Conservation (phyloP, 2,113 vertebrate species). For the Sapajus apella region DNA sequence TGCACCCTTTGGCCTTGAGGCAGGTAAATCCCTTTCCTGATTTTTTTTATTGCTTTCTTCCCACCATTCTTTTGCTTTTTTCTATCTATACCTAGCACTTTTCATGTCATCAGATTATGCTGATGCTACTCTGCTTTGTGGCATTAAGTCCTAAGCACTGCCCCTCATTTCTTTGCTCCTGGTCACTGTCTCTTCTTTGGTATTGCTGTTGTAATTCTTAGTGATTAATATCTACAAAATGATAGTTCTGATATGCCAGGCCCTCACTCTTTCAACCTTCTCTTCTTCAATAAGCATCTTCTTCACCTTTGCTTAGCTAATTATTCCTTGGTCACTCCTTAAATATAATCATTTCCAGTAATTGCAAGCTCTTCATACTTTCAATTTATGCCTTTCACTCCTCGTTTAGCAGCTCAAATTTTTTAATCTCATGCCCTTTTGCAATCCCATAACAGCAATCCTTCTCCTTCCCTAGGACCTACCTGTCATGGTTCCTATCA, state of each 20-base stretch:
- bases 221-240: neutral
- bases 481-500: rapidly evolving
- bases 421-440: neutral
- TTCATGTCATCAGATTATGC: neutral
- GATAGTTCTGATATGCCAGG: rapidly evolving
- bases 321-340: neutral
- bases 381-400: neutral
- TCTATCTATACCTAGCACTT: neutral
- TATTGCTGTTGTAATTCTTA: neutral
- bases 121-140: no score
- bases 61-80: neutral
- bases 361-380: neutral
- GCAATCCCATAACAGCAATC: neutral
- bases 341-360: neutral
- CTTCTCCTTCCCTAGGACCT: neutral
- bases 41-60: neutral
- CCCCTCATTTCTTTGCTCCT: neutral
- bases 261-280: neutral
- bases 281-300: neutral
- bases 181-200: neutral
- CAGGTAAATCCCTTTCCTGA: neutral
- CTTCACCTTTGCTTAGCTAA: neutral
- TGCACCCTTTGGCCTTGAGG: neutral
- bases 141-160: neutral
- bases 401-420: neutral